Percentiles rank a stretch among this genome's conserved stretches.
These are phyloP conservation scores for Oostethus manadensis DNA, from an alignment of 2,113 vertebrate species.

Conservation along the genomic window DNA sequence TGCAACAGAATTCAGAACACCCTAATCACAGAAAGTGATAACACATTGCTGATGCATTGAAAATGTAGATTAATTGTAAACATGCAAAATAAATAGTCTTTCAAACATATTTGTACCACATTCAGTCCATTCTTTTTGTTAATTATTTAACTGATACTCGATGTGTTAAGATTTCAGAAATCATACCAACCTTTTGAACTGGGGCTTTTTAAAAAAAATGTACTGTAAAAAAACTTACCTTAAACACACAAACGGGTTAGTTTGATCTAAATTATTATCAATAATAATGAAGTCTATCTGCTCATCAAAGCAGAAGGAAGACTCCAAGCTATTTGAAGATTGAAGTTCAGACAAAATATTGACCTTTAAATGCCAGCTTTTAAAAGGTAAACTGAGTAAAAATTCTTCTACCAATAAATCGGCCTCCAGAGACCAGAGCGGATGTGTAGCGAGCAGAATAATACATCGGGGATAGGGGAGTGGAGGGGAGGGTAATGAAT, in stretches of 20 bases:
- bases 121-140: too few relatives aligned
- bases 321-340: slow-evolving; percentile 50
- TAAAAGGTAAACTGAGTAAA: slow-evolving; percentile 73
- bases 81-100: too few relatives aligned
- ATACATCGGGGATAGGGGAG: slow-evolving; percentile 68
- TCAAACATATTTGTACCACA: too few relatives aligned
- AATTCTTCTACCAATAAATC: slow-evolving; percentile 68
- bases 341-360: slow-evolving; percentile 44
- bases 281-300: slow-evolving; percentile 3
- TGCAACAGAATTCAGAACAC: too few relatives aligned
- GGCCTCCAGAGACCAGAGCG: slow-evolving; percentile 64
- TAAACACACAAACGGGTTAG: background rate
- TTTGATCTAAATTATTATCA: background rate
- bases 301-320: slow-evolving; percentile 46
- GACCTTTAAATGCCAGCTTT: slow-evolving; percentile 66
- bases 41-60: too few relatives aligned
- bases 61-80: background rate
- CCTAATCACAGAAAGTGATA: too few relatives aligned
- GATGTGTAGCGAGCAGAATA: slow-evolving; percentile 64
- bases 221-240: slow-evolving; percentile 5
- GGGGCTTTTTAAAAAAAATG: background rate
- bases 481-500: slow-evolving; percentile 68
- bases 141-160: background rate
- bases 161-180: background rate
- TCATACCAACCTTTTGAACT: background rate